A percentile compares a stretch with the other conserved stretches of the same genome.
Conservation (phyloP, 2,888 invertebrate species). For the Anodontia alba region DNA sequence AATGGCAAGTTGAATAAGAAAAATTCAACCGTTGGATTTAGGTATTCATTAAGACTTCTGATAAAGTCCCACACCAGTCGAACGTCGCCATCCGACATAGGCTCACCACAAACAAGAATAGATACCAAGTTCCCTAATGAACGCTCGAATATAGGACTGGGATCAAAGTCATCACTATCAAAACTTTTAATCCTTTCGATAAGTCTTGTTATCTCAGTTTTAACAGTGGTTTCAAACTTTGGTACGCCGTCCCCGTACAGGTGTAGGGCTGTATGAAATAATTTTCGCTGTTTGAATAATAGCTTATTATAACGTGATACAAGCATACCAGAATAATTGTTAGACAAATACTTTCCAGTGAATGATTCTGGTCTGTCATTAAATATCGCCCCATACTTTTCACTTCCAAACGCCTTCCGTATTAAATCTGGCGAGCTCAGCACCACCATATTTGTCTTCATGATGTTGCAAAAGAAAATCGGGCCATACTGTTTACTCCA, state of each 20-base stretch:
- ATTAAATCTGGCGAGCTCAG: not conserved
- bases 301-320: not conserved
- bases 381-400: not conserved
- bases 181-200: not conserved
- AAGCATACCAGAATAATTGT: not conserved
- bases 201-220: not conserved
- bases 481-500: not conserved
- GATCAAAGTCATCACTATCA: not conserved
- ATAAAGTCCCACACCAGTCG: not conserved
- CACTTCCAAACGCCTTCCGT: constrained; percentile 1
- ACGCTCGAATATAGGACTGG: not conserved
- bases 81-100: not conserved
- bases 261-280: not conserved
- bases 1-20: not conserved
- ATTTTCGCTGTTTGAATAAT: not conserved
- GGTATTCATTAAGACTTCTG: no score
- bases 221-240: not conserved
- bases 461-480: not conserved
- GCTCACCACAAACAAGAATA: not conserved
- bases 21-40: not conserved
- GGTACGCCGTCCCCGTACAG: not conserved
- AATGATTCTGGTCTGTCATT: not conserved
- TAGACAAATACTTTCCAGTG: not conserved
- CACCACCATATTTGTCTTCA: not conserved
- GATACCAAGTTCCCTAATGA: not conserved